Conservation (phyloP, 2,888 invertebrate genomes). For the Lumbricus terrestris region DNA sequence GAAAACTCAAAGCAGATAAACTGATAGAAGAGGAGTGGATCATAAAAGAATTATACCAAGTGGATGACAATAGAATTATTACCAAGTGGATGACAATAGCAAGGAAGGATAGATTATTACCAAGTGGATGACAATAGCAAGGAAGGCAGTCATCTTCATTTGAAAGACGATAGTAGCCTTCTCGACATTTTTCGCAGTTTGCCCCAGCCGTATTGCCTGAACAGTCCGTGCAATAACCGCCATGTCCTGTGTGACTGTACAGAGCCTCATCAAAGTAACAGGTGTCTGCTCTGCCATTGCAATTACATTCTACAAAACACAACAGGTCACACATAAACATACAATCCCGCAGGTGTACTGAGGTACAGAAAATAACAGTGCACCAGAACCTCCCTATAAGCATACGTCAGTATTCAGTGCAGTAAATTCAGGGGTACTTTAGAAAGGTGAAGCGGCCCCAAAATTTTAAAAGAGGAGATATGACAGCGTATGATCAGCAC, state of each 20-base stretch:
- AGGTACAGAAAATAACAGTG: too few relatives aligned
- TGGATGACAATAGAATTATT: too few relatives aligned
- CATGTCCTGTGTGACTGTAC: constrained; percentile 87
- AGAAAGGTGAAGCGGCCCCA: neutral
- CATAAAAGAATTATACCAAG: too few relatives aligned
- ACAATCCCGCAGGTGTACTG: neutral
- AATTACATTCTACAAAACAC: constrained; percentile 71
- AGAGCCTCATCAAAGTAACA: constrained; percentile 93
- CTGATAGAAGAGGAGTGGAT: neutral
- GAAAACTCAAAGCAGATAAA: neutral
- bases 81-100: too few relatives aligned
- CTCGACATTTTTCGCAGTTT: constrained; percentile 90
- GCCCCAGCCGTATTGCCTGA: constrained; percentile 81
- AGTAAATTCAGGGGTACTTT: too few relatives aligned
- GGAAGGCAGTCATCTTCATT: constrained; percentile 29
- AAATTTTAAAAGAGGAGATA: neutral
- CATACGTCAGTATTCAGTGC: neutral
- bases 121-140: constrained; percentile 77
- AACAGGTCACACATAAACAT: neutral
- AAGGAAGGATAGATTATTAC: constrained; percentile 58
- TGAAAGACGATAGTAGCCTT: constrained; percentile 72
- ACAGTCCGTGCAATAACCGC: constrained; percentile 94
- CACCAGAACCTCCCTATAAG: too few relatives aligned
- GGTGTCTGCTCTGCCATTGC: constrained; percentile 89
- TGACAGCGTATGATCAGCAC: too few relatives aligned